phyloP scores from a whole-genome alignment of 1,140 invertebrate species.

The Cotesia typhae region DNA sequence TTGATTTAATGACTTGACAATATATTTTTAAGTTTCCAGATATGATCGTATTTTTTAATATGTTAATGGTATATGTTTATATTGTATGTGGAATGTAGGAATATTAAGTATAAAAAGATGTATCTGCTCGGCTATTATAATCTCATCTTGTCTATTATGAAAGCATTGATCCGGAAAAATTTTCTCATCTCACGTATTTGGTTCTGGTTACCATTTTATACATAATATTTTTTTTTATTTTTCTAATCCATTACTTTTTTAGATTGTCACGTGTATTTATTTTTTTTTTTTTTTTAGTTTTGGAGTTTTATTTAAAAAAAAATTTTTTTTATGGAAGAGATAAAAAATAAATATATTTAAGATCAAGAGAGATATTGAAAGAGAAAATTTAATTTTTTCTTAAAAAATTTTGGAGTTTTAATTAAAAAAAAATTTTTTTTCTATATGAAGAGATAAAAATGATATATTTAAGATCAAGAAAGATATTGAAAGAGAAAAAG shows the following conservation, averaged over 20 bases:
- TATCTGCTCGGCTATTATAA: too few relatives aligned
- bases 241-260: not conserved
- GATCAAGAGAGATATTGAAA: too few relatives aligned
- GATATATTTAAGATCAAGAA: not conserved
- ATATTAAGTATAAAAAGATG: not conserved
- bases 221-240: not conserved
- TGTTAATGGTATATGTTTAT: not conserved
- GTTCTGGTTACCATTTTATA: not conserved
- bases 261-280: constrained; percentile 8
- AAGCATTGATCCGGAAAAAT: constrained; percentile 15
- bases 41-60: not conserved
- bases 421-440: too few relatives aligned
- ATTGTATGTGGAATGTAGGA: not conserved
- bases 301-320: not conserved
- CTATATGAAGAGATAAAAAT: not conserved
- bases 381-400: too few relatives aligned
- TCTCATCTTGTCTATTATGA: too few relatives aligned
- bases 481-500: too few relatives aligned
- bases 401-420: too few relatives aligned
- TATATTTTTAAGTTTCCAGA: not conserved
- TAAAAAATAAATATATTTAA: too few relatives aligned
- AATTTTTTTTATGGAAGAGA: too few relatives aligned
- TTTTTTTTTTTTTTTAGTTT: constrained; percentile 5
- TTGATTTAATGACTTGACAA: not conserved
- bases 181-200: constrained; percentile 16